phyloP scores from a whole-genome alignment of 92 coral and sea anemone species.

The Blastomussa wellsi region DNA sequence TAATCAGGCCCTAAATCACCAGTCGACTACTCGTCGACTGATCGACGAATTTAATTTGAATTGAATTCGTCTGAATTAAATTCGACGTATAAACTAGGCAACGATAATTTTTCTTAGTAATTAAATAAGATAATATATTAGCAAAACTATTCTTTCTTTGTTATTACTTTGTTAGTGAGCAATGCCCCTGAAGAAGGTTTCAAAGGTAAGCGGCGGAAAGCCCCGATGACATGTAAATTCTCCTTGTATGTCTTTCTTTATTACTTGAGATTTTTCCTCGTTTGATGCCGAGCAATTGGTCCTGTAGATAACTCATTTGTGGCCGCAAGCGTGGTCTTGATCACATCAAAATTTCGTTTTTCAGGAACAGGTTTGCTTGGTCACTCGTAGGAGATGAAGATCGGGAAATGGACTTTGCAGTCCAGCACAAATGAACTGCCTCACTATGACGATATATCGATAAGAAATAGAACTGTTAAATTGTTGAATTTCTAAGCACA shows the following conservation, averaged over 20 bases:
- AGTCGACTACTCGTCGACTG: too few relatives aligned
- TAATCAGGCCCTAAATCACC: too few relatives aligned
- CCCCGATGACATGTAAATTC: not conserved
- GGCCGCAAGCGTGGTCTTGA: not conserved
- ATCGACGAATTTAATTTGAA: too few relatives aligned
- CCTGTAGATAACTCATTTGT: not conserved
- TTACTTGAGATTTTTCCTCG: not conserved
- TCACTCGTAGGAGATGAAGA: not conserved
- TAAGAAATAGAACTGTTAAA: not conserved
- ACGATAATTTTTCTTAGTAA: too few relatives aligned
- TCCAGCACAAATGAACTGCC: not conserved
- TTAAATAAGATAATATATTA: too few relatives aligned
- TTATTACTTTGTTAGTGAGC: slow-evolving; percentile 16
- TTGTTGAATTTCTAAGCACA: not conserved
- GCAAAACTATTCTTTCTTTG: too few relatives aligned
- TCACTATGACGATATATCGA: too few relatives aligned
- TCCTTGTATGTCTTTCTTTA: not conserved
- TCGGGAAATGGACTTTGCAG: not conserved
- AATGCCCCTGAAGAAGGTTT: slow-evolving; percentile 47
- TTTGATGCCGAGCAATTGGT: not conserved
- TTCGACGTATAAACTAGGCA: too few relatives aligned
- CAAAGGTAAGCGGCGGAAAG: slow-evolving; percentile 20
- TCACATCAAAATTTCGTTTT: not conserved
- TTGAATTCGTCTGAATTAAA: too few relatives aligned
- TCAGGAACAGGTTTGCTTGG: slow-evolving; percentile 36